These are phyloP conservation scores for Vanessa tameamea DNA, from an alignment of 1,140 invertebrate genomes.

Conservation along the genomic window DNA sequence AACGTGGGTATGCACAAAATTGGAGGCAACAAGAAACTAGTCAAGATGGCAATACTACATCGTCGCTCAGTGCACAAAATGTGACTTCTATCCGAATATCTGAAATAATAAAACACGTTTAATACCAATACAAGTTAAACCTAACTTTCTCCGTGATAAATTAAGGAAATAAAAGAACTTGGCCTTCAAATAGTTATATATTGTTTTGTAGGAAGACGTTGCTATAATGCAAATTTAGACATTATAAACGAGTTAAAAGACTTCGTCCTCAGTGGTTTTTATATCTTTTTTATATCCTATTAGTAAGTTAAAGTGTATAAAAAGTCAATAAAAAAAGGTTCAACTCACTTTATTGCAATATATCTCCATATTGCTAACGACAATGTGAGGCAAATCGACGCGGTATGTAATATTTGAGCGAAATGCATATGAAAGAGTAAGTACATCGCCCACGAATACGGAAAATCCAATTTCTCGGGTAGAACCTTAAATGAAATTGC, in stretches of 20 bases:
- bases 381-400: slow-evolving; percentile 93
- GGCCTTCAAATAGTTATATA: background rate
- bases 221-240: too few relatives aligned
- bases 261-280: background rate
- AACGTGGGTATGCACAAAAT: slow-evolving; percentile 91
- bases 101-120: slow-evolving; percentile 29
- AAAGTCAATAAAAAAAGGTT: slow-evolving; percentile 19
- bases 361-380: slow-evolving; percentile 87
- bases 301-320: slow-evolving; percentile 17
- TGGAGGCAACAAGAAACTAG: slow-evolving; percentile 87
- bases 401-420: slow-evolving; percentile 90
- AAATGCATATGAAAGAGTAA: slow-evolving; percentile 91
- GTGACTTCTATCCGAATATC: slow-evolving; percentile 75
- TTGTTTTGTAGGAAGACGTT: too few relatives aligned
- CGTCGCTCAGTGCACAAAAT: slow-evolving; percentile 85
- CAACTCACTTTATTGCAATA: slow-evolving; percentile 74
- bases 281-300: slow-evolving; percentile 21
- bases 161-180: background rate
- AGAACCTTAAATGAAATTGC: slow-evolving; percentile 52
- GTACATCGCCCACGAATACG: slow-evolving; percentile 84
- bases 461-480: slow-evolving; percentile 69
- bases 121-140: background rate
- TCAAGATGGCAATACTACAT: slow-evolving; percentile 87
- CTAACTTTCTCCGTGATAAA: background rate
- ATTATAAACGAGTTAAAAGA: background rate